Conservation (phyloP, 2,113 vertebrate genomes). For the Montifringilla adamsi region DNA sequence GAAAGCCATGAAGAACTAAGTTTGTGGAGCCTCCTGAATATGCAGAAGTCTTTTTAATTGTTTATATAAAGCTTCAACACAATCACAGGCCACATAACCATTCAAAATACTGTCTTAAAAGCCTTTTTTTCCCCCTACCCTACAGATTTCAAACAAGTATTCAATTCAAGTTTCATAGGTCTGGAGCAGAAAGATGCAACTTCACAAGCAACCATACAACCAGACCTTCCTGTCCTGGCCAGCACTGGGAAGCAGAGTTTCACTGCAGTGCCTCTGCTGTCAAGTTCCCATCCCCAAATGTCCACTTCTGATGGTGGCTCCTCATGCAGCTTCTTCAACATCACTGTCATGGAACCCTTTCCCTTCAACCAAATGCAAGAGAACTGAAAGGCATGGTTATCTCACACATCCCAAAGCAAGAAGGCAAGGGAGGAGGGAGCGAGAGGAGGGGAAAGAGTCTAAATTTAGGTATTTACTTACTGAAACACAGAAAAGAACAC, state of each 20-base stretch:
- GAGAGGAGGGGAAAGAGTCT: not conserved
- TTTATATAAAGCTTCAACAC: not conserved
- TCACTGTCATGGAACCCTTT: not conserved
- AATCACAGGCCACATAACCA: not conserved
- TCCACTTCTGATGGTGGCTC: not conserved
- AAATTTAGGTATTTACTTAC: constrained; percentile 41
- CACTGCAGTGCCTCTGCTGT: not conserved
- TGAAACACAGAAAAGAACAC: not conserved
- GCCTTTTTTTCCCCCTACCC: not conserved
- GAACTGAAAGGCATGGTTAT: not conserved
- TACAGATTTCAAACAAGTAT: not conserved
- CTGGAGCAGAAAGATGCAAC: not conserved
- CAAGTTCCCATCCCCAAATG: not conserved
- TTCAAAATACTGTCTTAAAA: not conserved
- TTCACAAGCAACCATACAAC: not conserved
- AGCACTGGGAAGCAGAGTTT: not conserved
- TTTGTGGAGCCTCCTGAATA: not conserved
- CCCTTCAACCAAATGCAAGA: not conserved
- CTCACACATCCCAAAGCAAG: not conserved
- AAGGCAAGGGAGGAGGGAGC: not conserved
- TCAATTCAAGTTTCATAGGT: not conserved
- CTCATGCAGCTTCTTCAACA: not conserved
- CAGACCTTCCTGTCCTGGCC: not conserved
- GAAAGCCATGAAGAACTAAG: not conserved
- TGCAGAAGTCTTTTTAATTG: not conserved